Conservation (phyloP, 23 tunicate genomes). For the Phallusia fumigata region DNA sequence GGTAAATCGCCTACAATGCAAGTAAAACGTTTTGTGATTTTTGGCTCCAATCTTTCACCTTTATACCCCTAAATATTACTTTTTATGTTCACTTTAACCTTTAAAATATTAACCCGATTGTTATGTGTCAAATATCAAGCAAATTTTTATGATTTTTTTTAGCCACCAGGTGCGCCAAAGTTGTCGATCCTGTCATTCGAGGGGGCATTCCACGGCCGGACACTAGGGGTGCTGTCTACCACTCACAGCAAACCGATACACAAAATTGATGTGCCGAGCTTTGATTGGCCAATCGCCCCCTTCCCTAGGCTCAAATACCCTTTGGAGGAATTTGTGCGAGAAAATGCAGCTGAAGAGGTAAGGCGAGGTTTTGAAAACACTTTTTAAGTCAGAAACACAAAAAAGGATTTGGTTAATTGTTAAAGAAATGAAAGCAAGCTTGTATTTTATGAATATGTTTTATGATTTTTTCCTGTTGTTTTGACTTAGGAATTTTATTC, state of each 20-base stretch:
- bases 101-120: conserved; percentile 43
- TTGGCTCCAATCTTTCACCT: conserved; percentile 4
- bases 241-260: conserved; percentile 79
- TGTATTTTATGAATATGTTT: too few species aligned
- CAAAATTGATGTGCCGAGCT: conserved; percentile 88
- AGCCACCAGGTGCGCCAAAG: conserved; percentile 77
- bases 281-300: conserved; percentile 96
- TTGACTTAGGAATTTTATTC: too few species aligned
- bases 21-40: not conserved
- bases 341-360: conserved; percentile 91
- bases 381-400: not conserved
- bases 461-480: too few species aligned
- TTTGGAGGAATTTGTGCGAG: conserved; percentile 54
- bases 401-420: too few species aligned
- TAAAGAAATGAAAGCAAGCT: too few species aligned
- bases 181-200: too few species aligned
- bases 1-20: not conserved
- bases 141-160: not conserved
- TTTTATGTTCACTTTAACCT: not conserved
- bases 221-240: conserved; percentile 60
- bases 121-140: too few species aligned
- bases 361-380: not conserved
- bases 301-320: conserved; percentile 88
- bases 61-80: not conserved
- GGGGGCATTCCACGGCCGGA: conserved; percentile 91